Base-by-base conservation (phyloP, 1,140 invertebrate genomes). In the Steinernema feltiae region DNA sequence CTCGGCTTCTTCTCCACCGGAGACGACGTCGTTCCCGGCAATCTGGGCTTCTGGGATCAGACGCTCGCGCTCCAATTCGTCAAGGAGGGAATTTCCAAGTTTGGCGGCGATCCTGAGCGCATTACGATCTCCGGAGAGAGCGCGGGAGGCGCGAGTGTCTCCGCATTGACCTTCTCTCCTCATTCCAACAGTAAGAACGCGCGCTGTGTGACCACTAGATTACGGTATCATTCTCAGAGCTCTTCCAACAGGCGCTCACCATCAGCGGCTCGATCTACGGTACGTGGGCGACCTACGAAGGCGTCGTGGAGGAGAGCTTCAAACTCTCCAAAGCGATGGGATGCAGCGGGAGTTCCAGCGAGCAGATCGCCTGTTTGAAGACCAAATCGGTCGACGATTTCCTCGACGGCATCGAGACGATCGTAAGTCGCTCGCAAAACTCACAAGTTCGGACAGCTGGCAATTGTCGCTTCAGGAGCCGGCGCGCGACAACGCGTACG, bases 141-240 rank as follows among this genome's bases (percentile, higher is more conserved):
- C 76, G 93, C 93, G 0, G 93, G 93, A 0, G 93, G 92, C 2
- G 92, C 92, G 24, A 93, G 92, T 29, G 92, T 93, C 0, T 87
- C 84, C 69, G 88, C 93, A 0, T 93, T 93, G 82, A 88, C 94
- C 70, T 88, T 94, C 74, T 94, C 93, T 0, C 93, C 93, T 7
- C 88, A 96, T 24, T 90, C 87, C 79, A 88, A 92, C 80, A 91
- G 93, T 84, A 48, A 30, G 29, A n/a, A n/a, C n/a, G n/a, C n/a
- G n/a, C n/a, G n/a, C 29, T 27, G 1, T 1, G 17, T 78, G 0
- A 30, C 2, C 48, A 30, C 30, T 32, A 24, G 1, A 2, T 70
- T 12, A 0, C 31, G 15, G 29, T 24, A 48, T 63, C 17, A 24
- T 15, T 72, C n/a, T 74, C 27, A 78, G 78, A 78, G 30, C 32